phyloP scores from a whole-genome alignment of 2,888 invertebrate genomes.

The Sturmia bella region DNA sequence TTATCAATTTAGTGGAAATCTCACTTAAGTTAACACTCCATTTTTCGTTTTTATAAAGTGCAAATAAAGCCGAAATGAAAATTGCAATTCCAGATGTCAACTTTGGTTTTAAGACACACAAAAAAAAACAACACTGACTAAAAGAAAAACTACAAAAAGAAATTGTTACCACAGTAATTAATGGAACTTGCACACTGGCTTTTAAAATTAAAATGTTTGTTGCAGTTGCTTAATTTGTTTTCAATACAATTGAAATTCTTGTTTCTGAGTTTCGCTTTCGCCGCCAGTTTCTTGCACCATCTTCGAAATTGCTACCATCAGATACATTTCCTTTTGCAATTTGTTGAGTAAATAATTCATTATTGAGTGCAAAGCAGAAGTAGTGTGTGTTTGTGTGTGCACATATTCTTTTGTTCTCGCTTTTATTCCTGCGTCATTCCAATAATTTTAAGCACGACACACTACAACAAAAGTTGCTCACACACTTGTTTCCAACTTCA shows the following conservation, averaged over 20 bases:
- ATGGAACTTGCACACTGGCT: conserved; percentile 35
- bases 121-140: neutral
- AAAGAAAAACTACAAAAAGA: neutral
- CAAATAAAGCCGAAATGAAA: conserved; percentile 3
- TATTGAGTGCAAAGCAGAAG: neutral
- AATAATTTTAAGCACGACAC: neutral
- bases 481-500: neutral
- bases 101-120: conserved; percentile 4
- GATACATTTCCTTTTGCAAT: conserved; percentile 22
- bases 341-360: conserved; percentile 51
- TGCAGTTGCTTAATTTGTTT: conserved; percentile 33
- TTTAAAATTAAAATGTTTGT: conserved; percentile 45
- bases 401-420: neutral
- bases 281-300: neutral
- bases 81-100: conserved; percentile 27
- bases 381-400: neutral
- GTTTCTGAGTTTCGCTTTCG: neutral
- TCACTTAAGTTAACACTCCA: neutral
- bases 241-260: conserved; percentile 41
- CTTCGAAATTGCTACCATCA: neutral
- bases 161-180: conserved; percentile 37
- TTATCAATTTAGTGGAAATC: neutral
- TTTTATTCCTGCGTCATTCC: neutral
- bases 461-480: conserved; percentile 1
- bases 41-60: conserved; percentile 8